A percentile compares a stretch with the other conserved stretches of the same genome.
Evolutionary conservation across 1,140 invertebrate species (phyloP).

Genomic region (Drosophila pandora): DNA sequence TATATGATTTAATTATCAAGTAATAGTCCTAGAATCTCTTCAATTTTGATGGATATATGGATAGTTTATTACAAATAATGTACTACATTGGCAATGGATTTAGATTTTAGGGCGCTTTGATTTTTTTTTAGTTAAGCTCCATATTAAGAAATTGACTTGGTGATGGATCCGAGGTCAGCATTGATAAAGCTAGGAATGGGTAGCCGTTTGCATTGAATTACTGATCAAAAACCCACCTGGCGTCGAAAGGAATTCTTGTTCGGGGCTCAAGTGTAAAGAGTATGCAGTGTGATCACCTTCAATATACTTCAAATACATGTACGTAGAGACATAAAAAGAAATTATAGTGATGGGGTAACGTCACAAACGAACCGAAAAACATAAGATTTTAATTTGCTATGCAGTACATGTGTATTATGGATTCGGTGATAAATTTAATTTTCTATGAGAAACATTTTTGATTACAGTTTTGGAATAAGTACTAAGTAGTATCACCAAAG

Average conservation of each 20-base stretch:
- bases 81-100: slow-evolving; percentile 21
- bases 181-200: slow-evolving; percentile 39
- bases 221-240: slow-evolving; percentile 43
- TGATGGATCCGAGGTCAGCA: slow-evolving; percentile 21
- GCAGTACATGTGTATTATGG: slow-evolving; percentile 13
- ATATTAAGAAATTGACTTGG: neutral
- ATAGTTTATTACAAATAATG: neutral
- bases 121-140: slow-evolving; percentile 15
- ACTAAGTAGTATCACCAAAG: slow-evolving; percentile 17
- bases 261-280: slow-evolving; percentile 53
- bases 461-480: slow-evolving; percentile 21
- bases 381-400: slow-evolving; percentile 6
- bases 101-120: slow-evolving; percentile 2
- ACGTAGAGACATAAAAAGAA: slow-evolving; percentile 42
- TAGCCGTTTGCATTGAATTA: slow-evolving; percentile 27
- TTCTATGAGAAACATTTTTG: slow-evolving; percentile 24
- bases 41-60: neutral
- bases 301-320: slow-evolving; percentile 45
- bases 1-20: no score
- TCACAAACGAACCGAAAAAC: slow-evolving; percentile 24
- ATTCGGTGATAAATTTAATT: slow-evolving; percentile 9
- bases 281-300: slow-evolving; percentile 61
- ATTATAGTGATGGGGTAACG: slow-evolving; percentile 35
- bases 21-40: neutral
- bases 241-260: slow-evolving; percentile 41